Conservation (phyloP, 2,113 vertebrate genomes). For the Bombycilla garrulus region DNA sequence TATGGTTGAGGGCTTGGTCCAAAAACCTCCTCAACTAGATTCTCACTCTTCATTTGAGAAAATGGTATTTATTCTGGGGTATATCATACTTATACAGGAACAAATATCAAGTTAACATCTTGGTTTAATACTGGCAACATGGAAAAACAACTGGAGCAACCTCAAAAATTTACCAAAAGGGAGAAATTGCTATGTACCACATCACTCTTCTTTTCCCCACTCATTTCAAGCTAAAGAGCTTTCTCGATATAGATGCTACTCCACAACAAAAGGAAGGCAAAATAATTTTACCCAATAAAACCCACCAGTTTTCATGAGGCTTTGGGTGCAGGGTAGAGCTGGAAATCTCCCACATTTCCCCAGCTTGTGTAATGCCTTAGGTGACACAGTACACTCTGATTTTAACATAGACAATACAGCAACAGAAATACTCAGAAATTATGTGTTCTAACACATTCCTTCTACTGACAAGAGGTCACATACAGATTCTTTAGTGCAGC, state of each 20-base stretch:
- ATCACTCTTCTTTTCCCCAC: background rate
- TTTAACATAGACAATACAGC: background rate
- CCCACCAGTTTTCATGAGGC: background rate
- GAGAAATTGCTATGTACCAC: background rate
- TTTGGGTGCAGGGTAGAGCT: background rate
- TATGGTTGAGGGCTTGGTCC: background rate
- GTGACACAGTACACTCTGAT: background rate
- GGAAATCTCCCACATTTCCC: background rate
- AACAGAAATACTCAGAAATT: background rate
- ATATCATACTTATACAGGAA: background rate
- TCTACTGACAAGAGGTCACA: background rate
- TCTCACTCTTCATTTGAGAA: background rate
- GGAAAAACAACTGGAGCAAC: background rate
- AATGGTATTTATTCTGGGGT: background rate
- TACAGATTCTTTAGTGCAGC: rapidly evolving
- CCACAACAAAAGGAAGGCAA: background rate
- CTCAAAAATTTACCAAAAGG: background rate
- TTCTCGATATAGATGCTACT: background rate
- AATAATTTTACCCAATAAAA: background rate
- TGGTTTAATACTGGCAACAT: background rate
- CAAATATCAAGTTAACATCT: background rate
- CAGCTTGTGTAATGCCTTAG: background rate
- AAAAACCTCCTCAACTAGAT: background rate
- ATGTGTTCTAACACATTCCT: background rate
- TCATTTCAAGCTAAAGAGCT: background rate